phyloP scores from a whole-genome alignment of 2,888 invertebrate species.

The Campoplex nolae region DNA sequence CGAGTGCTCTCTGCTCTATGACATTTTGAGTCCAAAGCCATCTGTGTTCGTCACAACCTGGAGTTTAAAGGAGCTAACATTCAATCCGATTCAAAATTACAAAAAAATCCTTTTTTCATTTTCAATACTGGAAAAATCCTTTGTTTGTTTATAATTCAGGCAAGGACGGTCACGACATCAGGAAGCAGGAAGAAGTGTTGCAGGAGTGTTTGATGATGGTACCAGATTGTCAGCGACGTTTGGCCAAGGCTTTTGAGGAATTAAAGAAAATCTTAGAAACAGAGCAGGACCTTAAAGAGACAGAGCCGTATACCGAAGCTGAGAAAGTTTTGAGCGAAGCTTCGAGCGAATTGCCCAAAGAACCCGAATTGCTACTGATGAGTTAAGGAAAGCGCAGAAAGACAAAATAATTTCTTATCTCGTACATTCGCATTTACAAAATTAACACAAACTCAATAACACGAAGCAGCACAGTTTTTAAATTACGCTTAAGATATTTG shows the following conservation, averaged over 20 bases:
- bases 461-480: not conserved
- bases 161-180: conserved; percentile 91
- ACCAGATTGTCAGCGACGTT: conserved; percentile 94
- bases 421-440: conserved; percentile 57
- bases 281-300: conserved; percentile 91
- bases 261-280: conserved; percentile 90
- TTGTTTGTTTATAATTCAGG: conserved; percentile 81
- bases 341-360: conserved; percentile 78
- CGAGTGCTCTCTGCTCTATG: no score
- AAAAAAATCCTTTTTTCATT: not conserved
- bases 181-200: conserved; percentile 95
- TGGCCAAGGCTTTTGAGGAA: conserved; percentile 91
- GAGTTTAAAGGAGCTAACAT: not conserved
- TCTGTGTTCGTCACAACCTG: not conserved
- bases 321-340: conserved; percentile 88
- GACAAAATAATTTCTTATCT: conserved; percentile 31
- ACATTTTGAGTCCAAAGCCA: no score
- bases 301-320: conserved; percentile 90
- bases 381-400: conserved; percentile 31
- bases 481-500: not conserved
- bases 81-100: not conserved
- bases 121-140: not conserved
- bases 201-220: conserved; percentile 97
- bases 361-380: conserved; percentile 71
- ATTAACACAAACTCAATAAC: conserved; percentile 11